Conservation (phyloP, 2,113 vertebrate genomes). For the Callipepla squamata region DNA sequence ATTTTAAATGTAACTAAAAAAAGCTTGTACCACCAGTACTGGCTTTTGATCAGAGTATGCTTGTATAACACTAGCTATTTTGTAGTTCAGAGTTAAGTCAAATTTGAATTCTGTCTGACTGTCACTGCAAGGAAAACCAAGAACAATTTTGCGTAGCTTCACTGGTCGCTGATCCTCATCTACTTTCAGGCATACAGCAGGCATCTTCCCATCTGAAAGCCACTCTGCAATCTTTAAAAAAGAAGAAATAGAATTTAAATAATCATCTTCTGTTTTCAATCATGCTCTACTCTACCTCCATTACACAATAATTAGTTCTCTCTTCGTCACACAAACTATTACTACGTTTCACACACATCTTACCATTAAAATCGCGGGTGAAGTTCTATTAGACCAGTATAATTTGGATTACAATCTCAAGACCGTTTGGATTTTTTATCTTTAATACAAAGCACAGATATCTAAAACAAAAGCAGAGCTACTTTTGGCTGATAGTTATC, state of each 20-base stretch:
- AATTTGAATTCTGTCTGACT: slow-evolving; percentile 96
- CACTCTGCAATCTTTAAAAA: slow-evolving; percentile 92
- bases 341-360: neutral
- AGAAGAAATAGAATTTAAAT: slow-evolving; percentile 46
- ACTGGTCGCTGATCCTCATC: slow-evolving; percentile 94
- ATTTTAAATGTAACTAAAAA: slow-evolving; percentile 4
- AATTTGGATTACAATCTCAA: neutral
- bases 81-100: slow-evolving; percentile 95
- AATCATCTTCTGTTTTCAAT: neutral
- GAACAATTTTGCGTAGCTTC: slow-evolving; percentile 92
- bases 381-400: neutral
- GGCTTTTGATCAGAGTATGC: slow-evolving; percentile 95
- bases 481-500: neutral
- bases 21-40: slow-evolving; percentile 88
- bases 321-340: neutral
- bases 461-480: neutral
- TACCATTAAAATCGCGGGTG: neutral
- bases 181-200: slow-evolving; percentile 89
- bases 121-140: slow-evolving; percentile 89
- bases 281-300: neutral
- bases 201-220: slow-evolving; percentile 86
- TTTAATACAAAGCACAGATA: neutral
- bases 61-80: slow-evolving; percentile 91
- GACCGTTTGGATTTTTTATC: neutral
- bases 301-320: neutral